These are phyloP conservation scores for Emmelina monodactyla DNA, from an alignment of 2,888 invertebrate genomes.

Conservation along the genomic window DNA sequence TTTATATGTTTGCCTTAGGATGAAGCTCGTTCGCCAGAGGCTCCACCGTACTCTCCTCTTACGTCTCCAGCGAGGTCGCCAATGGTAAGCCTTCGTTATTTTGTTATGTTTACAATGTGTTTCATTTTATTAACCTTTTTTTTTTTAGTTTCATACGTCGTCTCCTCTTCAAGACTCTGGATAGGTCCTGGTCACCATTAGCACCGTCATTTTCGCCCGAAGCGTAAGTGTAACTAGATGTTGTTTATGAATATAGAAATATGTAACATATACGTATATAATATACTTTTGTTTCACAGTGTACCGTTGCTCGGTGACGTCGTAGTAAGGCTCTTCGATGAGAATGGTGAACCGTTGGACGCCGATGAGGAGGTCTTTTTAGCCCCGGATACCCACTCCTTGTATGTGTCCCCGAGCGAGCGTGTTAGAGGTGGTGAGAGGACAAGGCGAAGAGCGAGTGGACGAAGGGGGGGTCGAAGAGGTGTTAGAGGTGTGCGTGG, in stretches of 20 bases:
- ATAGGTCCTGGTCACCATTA: background rate
- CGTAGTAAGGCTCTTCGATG: background rate
- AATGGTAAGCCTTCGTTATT: too few species aligned
- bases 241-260: background rate
- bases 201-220: background rate
- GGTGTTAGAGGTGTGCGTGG: slow-evolving; percentile 5
- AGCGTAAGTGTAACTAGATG: background rate
- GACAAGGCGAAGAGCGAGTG: background rate
- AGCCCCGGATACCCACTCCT: background rate
- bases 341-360: background rate
- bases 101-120: too few species aligned
- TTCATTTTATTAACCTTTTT: too few species aligned
- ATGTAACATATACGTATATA: background rate
- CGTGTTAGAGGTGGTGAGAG: background rate
- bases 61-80: too few species aligned
- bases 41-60: too few species aligned
- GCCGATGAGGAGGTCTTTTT: background rate
- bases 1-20: too few species aligned
- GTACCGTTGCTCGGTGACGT: background rate
- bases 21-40: too few species aligned
- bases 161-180: too few species aligned
- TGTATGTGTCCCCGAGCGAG: background rate
- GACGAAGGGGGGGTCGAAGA: too few species aligned
- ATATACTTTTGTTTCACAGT: background rate
- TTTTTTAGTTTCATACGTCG: too few species aligned